Evolutionary conservation across 1,140 invertebrate species (phyloP).

Genomic region (Globodera rostochiensis): DNA sequence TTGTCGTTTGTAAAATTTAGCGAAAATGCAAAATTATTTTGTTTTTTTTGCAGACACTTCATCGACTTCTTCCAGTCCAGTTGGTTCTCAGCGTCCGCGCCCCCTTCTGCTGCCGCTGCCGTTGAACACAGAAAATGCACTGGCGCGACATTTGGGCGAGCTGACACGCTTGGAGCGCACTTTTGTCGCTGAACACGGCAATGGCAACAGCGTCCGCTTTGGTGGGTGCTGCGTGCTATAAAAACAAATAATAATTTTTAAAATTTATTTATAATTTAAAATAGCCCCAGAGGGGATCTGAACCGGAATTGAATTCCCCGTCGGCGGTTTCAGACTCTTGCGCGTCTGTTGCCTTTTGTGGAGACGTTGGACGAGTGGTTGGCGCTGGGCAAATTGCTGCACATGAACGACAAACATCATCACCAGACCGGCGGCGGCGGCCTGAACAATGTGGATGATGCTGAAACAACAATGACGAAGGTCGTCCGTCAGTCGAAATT

Average conservation of each 20-base stretch:
- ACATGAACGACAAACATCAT: background rate
- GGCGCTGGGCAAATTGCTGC: background rate
- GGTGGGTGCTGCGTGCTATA: background rate
- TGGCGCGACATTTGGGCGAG: background rate
- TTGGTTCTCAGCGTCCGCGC: slow-evolving; percentile 10
- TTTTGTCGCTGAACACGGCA: background rate
- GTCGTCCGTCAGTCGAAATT: background rate
- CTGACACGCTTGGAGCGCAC: background rate
- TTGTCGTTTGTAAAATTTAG: background rate
- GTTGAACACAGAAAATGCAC: background rate
- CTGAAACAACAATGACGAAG: background rate
- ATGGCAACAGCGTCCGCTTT: background rate
- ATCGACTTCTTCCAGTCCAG: background rate
- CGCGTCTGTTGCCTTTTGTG: background rate
- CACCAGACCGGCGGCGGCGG: background rate
- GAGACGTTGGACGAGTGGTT: background rate
- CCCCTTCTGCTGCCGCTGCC: slow-evolving; percentile 24
- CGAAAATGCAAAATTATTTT: background rate
- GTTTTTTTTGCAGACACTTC: slow-evolving; percentile 8
- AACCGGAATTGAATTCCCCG: background rate
- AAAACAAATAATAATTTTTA: no score
- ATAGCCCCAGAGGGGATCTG: background rate
- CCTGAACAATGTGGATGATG: background rate
- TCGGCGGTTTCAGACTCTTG: background rate
- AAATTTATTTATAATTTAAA: background rate